Conservation (phyloP, 30 jellyfish, hydroid and myxozoan species). For the Clytia hemisphaerica region DNA sequence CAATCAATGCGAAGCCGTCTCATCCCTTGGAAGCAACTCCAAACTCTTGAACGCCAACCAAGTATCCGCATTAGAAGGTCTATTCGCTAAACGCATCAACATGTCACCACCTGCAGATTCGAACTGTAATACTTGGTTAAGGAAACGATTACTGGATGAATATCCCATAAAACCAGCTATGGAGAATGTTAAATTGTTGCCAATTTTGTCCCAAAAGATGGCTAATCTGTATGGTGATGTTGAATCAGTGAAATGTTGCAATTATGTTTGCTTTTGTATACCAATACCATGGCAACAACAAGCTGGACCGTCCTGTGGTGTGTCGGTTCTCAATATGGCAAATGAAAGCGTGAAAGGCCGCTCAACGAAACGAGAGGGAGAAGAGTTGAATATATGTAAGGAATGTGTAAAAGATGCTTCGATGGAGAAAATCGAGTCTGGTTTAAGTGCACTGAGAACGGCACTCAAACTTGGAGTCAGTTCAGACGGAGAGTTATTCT, state of each 20-base stretch:
- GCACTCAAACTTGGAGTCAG: constrained; percentile 35
- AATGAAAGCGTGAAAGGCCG: too few species aligned
- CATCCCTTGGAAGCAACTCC: constrained; percentile 23
- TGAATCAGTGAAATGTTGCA: neutral
- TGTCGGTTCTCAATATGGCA: constrained; percentile 33
- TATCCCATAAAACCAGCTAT: neutral
- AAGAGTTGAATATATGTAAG: too few species aligned
- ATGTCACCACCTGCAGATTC: neutral
- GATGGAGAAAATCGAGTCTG: too few species aligned
- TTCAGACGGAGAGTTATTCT: constrained; percentile 42
- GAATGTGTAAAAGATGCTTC: too few species aligned
- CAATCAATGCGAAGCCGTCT: constrained; percentile 36
- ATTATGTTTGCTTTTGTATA: neutral
- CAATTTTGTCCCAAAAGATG: neutral
- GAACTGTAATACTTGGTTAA: constrained; percentile 23
- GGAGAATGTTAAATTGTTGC: neutral
- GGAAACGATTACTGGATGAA: constrained; percentile 30
- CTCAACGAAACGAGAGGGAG: too few species aligned
- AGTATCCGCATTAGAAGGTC: constrained; percentile 30
- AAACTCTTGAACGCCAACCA: constrained; percentile 17
- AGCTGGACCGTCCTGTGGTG: constrained; percentile 45
- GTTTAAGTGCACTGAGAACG: constrained; percentile 18
- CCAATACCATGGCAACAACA: constrained; percentile 42
- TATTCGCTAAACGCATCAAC: constrained; percentile 34
- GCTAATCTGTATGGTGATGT: neutral